Evolutionary conservation across 2,113 vertebrate species (phyloP), one percentile per base, ranked within the genome.

Genomic region (Hassar affinis): DNA sequence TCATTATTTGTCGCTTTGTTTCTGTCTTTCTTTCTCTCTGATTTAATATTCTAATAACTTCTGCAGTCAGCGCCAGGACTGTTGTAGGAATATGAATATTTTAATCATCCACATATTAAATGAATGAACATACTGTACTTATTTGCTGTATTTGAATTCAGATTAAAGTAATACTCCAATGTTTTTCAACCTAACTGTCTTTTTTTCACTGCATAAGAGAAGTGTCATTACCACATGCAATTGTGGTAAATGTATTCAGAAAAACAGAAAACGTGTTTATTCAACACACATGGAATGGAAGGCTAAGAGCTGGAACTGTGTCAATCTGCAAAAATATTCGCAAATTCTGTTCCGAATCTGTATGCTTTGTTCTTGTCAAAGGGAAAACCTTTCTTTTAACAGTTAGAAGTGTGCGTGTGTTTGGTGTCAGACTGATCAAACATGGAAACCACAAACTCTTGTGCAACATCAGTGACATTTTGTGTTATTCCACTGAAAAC

Each of bases 1-100:
- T 64, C 33, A 42, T 62, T 57, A 33, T 77, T 30, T 52, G 2
- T 85, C 72, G 68, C 27, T 51, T 61, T 69, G 18, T 82, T 72
- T 81, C 69, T 80, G 9, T 74, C 49, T n/a, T 52, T 30, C 33
- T 82, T 38, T 30, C 45, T 62, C 22, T 62, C 30, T 33, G 51
- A 71, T 52, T 66, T 80, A 62, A 27, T 51, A 54, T 38, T 64
- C 61, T 15, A 12, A 49, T 35, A 45, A 62, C 27, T 22, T 66
- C 35, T 84, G 78, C 76, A 82, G 78, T 38, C 35, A 33, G 49
- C 35, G 20, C 4, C 25, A 64, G 64, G 38, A 30, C 11, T 75
- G 72, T 27, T 18, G 2, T 27, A 10, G 8, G 6, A 74, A 18
- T 51, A 22, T 4, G 18, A 69, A 42, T 42, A 3, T 25, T 51